phyloP scores from a whole-genome alignment of 2,113 vertebrate species.

The Tilapia sparmanii region DNA sequence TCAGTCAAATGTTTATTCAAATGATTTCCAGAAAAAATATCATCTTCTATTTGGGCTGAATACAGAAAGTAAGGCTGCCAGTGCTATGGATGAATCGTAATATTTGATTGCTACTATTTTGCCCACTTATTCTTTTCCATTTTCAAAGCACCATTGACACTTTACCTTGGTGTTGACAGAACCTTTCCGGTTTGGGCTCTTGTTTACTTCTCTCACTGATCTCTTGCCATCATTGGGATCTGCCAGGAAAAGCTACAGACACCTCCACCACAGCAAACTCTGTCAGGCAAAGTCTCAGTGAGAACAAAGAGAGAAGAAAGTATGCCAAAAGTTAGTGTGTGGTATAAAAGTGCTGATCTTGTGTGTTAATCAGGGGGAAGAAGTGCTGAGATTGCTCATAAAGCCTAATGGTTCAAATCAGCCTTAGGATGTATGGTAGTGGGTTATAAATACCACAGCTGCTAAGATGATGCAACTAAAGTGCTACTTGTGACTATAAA shows the following conservation, averaged over 20 bases:
- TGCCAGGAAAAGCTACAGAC: conserved; percentile 14
- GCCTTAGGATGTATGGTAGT: conserved; percentile 31
- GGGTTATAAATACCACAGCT: conserved; percentile 40
- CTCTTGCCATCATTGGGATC: background rate
- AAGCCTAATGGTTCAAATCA: conserved; percentile 41
- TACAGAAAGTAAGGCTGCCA: background rate
- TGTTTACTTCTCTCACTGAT: conserved; percentile 6
- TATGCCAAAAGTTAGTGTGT: conserved; percentile 23
- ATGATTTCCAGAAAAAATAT: background rate
- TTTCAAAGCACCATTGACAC: background rate
- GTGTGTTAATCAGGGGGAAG: conserved; percentile 15
- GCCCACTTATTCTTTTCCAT: background rate
- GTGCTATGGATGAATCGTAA: background rate
- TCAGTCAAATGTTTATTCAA: background rate
- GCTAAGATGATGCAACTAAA: conserved; percentile 34
- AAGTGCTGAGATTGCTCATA: conserved; percentile 56
- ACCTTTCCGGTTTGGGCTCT: background rate
- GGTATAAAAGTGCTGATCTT: conserved; percentile 55
- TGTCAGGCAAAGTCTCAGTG: background rate
- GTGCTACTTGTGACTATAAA: background rate
- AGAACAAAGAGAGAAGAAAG: conserved; percentile 6
- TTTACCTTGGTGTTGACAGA: conserved; percentile 20
- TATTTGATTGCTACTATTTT: background rate
- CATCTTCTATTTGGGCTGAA: background rate
- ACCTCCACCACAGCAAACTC: background rate